Conservation (phyloP, 2,113 vertebrate genomes). For the Rutilus rutilus region DNA sequence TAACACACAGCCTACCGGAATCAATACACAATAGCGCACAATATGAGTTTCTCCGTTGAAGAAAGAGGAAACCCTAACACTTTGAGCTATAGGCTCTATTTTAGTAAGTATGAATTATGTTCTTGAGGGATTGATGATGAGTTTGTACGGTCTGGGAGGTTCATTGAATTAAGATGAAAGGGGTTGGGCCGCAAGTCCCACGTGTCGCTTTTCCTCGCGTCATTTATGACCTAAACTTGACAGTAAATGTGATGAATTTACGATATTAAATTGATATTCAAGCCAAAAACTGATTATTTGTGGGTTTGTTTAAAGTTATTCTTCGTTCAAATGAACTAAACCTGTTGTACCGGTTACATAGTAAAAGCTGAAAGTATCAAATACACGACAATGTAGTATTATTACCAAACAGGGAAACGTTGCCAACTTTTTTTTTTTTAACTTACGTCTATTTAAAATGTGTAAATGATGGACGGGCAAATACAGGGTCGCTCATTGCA, state of each 20-base stretch:
- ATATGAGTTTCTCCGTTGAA: conserved; percentile 82
- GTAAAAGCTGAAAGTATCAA: background rate
- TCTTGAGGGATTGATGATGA: background rate
- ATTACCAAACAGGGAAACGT: background rate
- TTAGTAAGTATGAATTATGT: conserved; percentile 80
- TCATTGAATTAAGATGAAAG: conserved; percentile 26
- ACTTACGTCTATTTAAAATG: background rate
- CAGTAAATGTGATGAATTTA: background rate
- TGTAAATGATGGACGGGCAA: background rate
- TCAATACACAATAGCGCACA: conserved; percentile 19
- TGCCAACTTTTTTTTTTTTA: no score
- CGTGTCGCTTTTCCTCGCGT: conserved; percentile 62
- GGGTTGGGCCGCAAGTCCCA: conserved; percentile 58
- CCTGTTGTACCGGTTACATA: background rate
- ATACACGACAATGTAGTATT: background rate
- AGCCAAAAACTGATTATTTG: background rate
- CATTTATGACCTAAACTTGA: background rate
- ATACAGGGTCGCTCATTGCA: background rate
- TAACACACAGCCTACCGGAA: background rate
- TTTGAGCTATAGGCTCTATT: conserved; percentile 84
- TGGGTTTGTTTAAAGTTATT: background rate
- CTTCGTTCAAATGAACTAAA: background rate
- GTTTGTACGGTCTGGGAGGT: background rate
- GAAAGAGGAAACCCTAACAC: conserved; percentile 84
- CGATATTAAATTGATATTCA: background rate